Evolutionary conservation across 2,113 vertebrate genomes (phyloP), one percentile per base, ranked within the genome.

Genomic region (Mesocricetus auratus): DNA sequence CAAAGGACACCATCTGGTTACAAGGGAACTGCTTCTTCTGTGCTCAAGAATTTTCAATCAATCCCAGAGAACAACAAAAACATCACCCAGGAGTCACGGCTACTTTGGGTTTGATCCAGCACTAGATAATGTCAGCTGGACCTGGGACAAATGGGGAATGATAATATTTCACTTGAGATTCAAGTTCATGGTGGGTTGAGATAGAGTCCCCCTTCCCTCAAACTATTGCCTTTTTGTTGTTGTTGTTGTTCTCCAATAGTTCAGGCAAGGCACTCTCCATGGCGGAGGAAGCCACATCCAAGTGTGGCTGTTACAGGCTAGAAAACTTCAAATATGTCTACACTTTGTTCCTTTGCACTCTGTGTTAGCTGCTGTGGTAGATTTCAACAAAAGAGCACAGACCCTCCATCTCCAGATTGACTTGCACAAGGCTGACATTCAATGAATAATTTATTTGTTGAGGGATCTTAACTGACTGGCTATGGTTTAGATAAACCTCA

Each of bases 1-100:
- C 68, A 96, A 79, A 85, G 26, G 74, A 17, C 81, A 81, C 87
- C 89, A 96, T 85, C 17, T 95, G 47, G 29, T 94, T 86, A 77
- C 94, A 94, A 94, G 90, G 93, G 86, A 95, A 79, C 60, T n/a
- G 31, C 64, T 94, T 97, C 89, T 93, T 96, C 91, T 78, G 29
- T 89, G 42, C 36, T 21, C 31, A 31, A 19, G 39, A 29, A 8
- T 81, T 95, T 96, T 68, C 8, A n/a, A 31, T 85, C 58, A 96
- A 12, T 86, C 56, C 17, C 56, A 33, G 15, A 71, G 53, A 89
- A 6, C 68, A 78, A 96, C 50, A 86, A 96, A 95, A 95, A 15
- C 75, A 91, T 96, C 91, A 53, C 94, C 21, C 60, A 31, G 79
- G 78, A 93, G 53, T 42, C 15, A 42, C 2, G 29, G 50, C 66